Base-by-base conservation (phyloP, 2,113 vertebrate species). In the Lophotis ruficrista region DNA sequence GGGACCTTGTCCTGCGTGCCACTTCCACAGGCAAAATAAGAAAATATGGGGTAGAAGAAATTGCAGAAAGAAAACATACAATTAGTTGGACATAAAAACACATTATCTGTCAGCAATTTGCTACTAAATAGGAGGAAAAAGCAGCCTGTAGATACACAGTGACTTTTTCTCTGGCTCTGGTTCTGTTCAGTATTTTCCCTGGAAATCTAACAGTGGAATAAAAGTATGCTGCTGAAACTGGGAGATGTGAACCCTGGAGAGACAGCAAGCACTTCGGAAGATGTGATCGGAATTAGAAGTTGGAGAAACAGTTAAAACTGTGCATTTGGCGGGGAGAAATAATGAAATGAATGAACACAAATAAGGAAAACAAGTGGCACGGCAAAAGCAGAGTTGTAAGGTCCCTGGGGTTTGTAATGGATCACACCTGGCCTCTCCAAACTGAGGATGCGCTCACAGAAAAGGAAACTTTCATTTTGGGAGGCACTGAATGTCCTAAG, bases 11-110 rank as follows among this genome's bases (percentile, higher is more conserved):
- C 83, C 48, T 13, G 9, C 8, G 2, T 38, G 64, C 43, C 28
- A 13, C 14, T 88, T 47, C n/a, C 60, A 47, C 0, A 0, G 5
- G 23, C 12, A 47, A 78, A 88, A 2, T 24, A 51, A 91, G 56
- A 82, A 85, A 85, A 65, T 0, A n/a, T 0, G 5, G 12, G 41
- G 50, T 5, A 83, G 45, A 83, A 70, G 8, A 69, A 75, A 66
- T 1, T 45, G 70, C 6, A 73, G 83, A 60, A 56, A 69, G 19
- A 31, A 48, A 66, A 47, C 5, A 31, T 17, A 54, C 33, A 66
- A 43, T 23, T 57, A 28, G 21, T 3, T 70, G 72, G 73, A 76
- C 47, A 51, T 21, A 78, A 85, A 84, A 14, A 0, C 17, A 48
- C 48, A 82, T 18, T 4, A 41, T 18, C 69, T 73, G 16, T 24